Evolutionary conservation across 2,113 vertebrate genomes (phyloP).

Genomic region (Cryptotis parvus): DNA sequence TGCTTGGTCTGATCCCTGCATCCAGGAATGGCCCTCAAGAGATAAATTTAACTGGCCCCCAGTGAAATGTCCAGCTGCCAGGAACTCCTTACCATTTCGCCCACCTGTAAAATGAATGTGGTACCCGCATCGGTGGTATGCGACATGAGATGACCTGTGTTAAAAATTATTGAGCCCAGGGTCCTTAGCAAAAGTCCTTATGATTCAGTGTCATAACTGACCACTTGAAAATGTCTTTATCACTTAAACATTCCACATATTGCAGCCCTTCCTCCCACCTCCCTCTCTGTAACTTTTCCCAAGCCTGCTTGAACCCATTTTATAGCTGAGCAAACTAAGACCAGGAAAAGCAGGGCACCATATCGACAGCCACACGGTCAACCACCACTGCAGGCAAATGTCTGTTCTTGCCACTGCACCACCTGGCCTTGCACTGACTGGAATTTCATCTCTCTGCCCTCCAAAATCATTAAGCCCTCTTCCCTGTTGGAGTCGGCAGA

Average conservation of each 20-base stretch:
- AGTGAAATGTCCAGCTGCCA: neutral
- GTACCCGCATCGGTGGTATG: neutral
- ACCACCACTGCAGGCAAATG: neutral
- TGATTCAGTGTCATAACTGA: too few relatives aligned
- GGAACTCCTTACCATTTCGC: neutral
- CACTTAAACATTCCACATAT: too few relatives aligned
- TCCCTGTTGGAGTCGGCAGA: neutral
- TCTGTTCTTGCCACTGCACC: neutral
- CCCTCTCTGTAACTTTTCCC: neutral
- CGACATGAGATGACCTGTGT: neutral
- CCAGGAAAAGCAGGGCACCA: neutral
- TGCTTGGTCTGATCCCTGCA: neutral
- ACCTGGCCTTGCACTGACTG: neutral
- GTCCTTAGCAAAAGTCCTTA: too few relatives aligned
- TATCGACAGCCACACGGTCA: neutral
- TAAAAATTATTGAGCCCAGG: neutral
- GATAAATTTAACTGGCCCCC: neutral
- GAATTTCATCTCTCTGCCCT: neutral
- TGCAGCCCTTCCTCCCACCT: too few relatives aligned
- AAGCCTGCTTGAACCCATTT: conserved; percentile 5
- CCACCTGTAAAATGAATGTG: neutral
- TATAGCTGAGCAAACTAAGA: conserved; percentile 11
- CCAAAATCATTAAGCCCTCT: neutral
- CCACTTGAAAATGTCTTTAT: too few relatives aligned
- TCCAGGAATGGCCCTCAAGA: neutral